Conservation (phyloP, 2,888 invertebrate species). For the Polyploca ridens region DNA sequence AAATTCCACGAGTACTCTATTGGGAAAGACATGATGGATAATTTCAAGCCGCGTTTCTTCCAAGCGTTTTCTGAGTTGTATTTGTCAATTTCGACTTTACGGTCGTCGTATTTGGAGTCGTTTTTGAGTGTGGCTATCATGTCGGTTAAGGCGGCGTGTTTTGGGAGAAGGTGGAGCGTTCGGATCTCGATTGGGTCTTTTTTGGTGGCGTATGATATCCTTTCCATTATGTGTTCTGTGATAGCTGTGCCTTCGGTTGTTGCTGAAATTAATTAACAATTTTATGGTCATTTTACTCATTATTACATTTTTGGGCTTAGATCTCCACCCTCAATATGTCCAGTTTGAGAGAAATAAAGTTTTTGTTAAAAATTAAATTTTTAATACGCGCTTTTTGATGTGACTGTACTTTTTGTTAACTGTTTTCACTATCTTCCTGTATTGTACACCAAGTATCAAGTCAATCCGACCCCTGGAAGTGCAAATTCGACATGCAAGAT, state of each 20-base stretch:
- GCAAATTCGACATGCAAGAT: too few species aligned
- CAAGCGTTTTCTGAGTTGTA: slow-evolving; percentile 89
- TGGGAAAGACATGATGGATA: slow-evolving; percentile 87
- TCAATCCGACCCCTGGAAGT: too few species aligned
- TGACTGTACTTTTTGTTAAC: too few species aligned
- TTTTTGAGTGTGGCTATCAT: slow-evolving; percentile 84
- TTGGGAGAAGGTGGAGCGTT: slow-evolving; percentile 74
- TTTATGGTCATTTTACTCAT: too few species aligned
- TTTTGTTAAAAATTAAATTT: too few species aligned
- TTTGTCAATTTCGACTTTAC: slow-evolving; percentile 76
- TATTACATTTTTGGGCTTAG: neutral
- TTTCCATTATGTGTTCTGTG: slow-evolving; percentile 87
- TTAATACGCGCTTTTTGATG: too few species aligned
- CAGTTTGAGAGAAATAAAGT: too few species aligned
- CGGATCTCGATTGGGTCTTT: slow-evolving; percentile 86
- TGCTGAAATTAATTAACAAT: slow-evolving; percentile 42
- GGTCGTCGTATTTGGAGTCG: slow-evolving; percentile 81
- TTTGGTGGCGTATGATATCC: slow-evolving; percentile 81
- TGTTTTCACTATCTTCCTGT: too few species aligned
- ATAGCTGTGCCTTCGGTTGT: slow-evolving; percentile 85
- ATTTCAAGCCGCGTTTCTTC: slow-evolving; percentile 87
- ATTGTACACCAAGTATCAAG: too few species aligned
- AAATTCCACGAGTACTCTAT: slow-evolving; percentile 80
- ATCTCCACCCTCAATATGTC: too few species aligned
- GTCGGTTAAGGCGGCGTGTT: slow-evolving; percentile 60